Evolutionary conservation across 2,113 vertebrate species (phyloP), one percentile per base, ranked within the genome.

Genomic region (Myrmecobius fasciatus): DNA sequence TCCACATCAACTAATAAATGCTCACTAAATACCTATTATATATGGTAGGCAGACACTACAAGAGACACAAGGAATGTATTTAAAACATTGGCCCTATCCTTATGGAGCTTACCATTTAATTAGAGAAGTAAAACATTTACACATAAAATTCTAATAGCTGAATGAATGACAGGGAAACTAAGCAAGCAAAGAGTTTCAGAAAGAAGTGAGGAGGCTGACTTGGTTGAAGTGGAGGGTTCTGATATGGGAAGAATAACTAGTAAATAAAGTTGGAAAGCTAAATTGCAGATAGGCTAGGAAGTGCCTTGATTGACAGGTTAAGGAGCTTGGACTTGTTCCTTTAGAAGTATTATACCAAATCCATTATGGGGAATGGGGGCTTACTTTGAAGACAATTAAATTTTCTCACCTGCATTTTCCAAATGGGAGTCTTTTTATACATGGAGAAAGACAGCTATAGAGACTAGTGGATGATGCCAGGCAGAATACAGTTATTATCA

Each of bases 401-500:
- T 83, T 83, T 83, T 83, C 98, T 97, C 97, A 99, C 99, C 99
- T 99, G 98, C 99, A 99, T 89, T 98, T 99, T 94, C 99, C 99
- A 92, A 99, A 98, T 0, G 99, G 99, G 93, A 99, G 97, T 97
- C 99, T 98, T 97, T 99, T 98, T 52, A 99, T 98, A 0, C 99
- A 98, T 0, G 99, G 99, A 93, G 99, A 99, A 92, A 99, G 98
- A 52, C 99, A 99, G 98, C 99, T 99, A 98, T 99, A 99, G 83
- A 99, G 99, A 36, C 99, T 99, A 0, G 99, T 99, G 2, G 99
- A 99, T 1, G 99, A 99, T 43, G 99, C 99, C 98, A 99, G 92
- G 95, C 99, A 99, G 98, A 99, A 99, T 96, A 99, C 99, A 25
- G 97, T 99, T 7, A 99, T 99, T 95, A 99, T 99, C 97, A 99